Percentiles rank a stretch among this genome's conserved stretches.
Evolutionary conservation across 2,113 vertebrate species (phyloP).

Genomic region (Protobothrops flavoviridis): DNA sequence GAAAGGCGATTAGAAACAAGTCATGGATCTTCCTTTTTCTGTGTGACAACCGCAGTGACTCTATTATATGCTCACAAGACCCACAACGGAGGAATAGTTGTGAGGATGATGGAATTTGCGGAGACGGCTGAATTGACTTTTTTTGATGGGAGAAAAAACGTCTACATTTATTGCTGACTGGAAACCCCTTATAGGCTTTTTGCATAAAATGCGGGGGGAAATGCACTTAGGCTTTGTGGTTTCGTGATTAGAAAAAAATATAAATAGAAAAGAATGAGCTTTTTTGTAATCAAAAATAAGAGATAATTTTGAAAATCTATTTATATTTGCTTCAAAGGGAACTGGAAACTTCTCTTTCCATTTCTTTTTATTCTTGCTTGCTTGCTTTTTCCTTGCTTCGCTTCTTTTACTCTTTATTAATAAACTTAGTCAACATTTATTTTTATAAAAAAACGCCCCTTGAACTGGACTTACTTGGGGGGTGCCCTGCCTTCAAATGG

Average conservation of each 20-base stretch:
- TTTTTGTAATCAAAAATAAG: neutral
- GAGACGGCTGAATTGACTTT: neutral
- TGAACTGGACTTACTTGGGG: slow-evolving; percentile 75
- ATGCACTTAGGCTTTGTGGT: neutral
- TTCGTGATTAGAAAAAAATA: neutral
- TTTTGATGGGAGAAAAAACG: neutral
- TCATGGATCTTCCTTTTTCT: neutral
- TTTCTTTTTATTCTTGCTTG: neutral
- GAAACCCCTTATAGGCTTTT: neutral
- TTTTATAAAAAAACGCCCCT: rapidly evolving
- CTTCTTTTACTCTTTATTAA: neutral
- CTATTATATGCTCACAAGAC: neutral
- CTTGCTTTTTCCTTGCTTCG: neutral
- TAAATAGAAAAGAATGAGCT: neutral
- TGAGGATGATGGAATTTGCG: neutral
- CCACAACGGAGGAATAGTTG: neutral
- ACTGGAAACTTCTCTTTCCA: neutral
- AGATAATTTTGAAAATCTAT: neutral
- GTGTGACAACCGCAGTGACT: neutral
- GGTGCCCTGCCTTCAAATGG: slow-evolving; percentile 77
- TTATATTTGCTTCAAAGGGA: neutral
- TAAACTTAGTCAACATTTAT: neutral
- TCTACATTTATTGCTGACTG: neutral
- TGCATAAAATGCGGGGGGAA: neutral
- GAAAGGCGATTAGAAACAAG: neutral